Evolutionary conservation across 2,888 invertebrate genomes (phyloP), one percentile per base, ranked within the genome.

Genomic region (Nemapogon koenigi): DNA sequence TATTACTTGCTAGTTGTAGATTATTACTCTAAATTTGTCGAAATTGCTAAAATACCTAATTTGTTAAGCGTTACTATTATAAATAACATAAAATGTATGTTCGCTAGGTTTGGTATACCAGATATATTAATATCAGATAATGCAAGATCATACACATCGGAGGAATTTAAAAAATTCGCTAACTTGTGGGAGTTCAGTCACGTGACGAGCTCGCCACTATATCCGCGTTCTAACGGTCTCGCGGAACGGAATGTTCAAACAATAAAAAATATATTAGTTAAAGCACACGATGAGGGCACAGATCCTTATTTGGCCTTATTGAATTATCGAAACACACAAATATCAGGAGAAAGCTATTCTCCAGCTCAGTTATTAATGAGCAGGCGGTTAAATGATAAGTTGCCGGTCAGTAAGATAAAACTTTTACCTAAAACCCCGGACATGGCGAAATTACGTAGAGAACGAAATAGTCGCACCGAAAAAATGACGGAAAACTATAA

Each of bases 1-100:
- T 40, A 43, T 31, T 54, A 49, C 38, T 37, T 56, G 27, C 30
- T 55, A 8, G 30, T 51, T 26, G 42, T 47, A 11, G 52, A 54
- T 41, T 43, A 41, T 22, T 53, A 44, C 26, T 45, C 43, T 28
- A 49, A 50, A 33, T 51, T 41, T 40, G 35, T 47, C 25, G 48
- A 51, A 38, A 35, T 46, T 13, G 32, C 40, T n/a, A 15, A 19
- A 4, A 8, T 35, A 8, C 19, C 3, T 3, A 19, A 35, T 19
- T 8, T 22, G 15, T 18, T 17, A 7, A 22, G 19, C 7, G 11
- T 14, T 3, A 22, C 7, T 14, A 14, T 14, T 13, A 22, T 18
- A 13, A 18, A n/a, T 3, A 19, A 18, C 4, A 4, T 35, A 3
- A 35, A 35, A 10, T 6, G 15, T 14, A 30, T 10, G 30, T 30